Conservation (phyloP, 2,888 invertebrate genomes). For the Hofmannophila pseudospretella region DNA sequence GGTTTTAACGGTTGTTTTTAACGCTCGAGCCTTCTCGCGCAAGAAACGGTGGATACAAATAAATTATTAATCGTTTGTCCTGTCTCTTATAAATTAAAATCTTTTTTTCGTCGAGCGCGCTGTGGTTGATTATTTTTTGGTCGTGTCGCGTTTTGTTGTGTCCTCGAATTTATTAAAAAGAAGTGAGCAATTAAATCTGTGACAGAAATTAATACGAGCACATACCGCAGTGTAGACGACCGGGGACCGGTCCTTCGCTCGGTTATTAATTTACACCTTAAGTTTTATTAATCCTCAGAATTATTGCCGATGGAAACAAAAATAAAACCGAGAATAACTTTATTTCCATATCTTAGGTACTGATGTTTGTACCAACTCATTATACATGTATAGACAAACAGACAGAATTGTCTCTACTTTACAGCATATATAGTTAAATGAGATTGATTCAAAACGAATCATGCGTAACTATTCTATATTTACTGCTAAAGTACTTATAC, state of each 20-base stretch:
- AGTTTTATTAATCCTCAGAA: slow-evolving; percentile 54
- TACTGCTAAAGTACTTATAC: no score
- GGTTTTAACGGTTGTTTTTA: slow-evolving; percentile 78
- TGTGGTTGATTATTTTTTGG: slow-evolving; percentile 60
- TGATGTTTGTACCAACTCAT: no score
- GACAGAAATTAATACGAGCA: slow-evolving; percentile 73
- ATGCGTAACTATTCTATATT: no score
- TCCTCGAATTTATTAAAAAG: slow-evolving; percentile 74
- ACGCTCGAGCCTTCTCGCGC: slow-evolving; percentile 69
- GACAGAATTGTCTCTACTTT: no score
- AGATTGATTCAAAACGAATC: no score
- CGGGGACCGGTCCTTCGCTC: slow-evolving; percentile 36
- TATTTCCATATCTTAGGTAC: no score
- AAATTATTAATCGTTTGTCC: slow-evolving; percentile 79
- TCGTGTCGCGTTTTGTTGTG: slow-evolving; percentile 62
- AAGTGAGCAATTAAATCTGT: slow-evolving; percentile 74
- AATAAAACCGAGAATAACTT: no score
- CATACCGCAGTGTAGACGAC: slow-evolving; percentile 36
- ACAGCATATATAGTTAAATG: no score
- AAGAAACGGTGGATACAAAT: slow-evolving; percentile 74
- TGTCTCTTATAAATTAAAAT: slow-evolving; percentile 79
- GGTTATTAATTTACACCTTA: slow-evolving; percentile 54
- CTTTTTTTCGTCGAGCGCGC: slow-evolving; percentile 62
- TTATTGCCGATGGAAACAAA: no score
- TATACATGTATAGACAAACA: no score